phyloP scores from a whole-genome alignment of 2,888 invertebrate genomes.

The Tineola bisselliella region DNA sequence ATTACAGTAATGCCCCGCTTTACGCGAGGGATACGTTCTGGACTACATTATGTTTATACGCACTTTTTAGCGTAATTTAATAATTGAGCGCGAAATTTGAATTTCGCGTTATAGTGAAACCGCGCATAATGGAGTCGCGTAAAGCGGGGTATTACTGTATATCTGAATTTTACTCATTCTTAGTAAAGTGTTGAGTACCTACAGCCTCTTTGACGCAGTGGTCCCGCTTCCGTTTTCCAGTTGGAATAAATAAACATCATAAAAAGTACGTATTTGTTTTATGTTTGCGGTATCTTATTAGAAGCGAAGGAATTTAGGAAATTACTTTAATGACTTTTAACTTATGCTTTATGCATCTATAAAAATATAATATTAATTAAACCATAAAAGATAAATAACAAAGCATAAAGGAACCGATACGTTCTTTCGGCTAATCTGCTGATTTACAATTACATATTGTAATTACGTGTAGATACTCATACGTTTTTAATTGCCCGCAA shows the following conservation, averaged over 20 bases:
- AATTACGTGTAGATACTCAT: conserved; percentile 23
- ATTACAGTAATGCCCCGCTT: too few relatives aligned
- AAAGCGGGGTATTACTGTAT: too few relatives aligned
- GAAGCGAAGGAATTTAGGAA: background rate
- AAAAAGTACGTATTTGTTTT: background rate
- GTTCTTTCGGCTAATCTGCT: conserved; percentile 20
- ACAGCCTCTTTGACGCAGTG: too few relatives aligned
- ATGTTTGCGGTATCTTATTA: background rate
- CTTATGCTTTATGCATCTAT: background rate
- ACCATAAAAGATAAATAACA: conserved; percentile 60
- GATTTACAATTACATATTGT: conserved; percentile 33
- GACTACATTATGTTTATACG: too few relatives aligned
- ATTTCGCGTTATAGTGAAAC: too few relatives aligned
- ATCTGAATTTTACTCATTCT: too few relatives aligned
- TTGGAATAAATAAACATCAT: background rate
- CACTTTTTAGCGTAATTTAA: too few relatives aligned
- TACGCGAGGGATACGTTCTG: too few relatives aligned
- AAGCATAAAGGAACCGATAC: conserved; percentile 42
- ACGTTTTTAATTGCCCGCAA: conserved; percentile 47
- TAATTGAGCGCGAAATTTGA: too few relatives aligned
- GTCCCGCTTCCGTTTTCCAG: too few relatives aligned
- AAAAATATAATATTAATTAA: conserved; percentile 39
- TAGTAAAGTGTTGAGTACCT: too few relatives aligned
- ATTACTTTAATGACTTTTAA: background rate
- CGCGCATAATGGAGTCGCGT: too few relatives aligned